Evolutionary conservation across 35 echinoderm and acorn worm genomes (phyloP).

Genomic region (Hemicentrotus pulcherrimus): DNA sequence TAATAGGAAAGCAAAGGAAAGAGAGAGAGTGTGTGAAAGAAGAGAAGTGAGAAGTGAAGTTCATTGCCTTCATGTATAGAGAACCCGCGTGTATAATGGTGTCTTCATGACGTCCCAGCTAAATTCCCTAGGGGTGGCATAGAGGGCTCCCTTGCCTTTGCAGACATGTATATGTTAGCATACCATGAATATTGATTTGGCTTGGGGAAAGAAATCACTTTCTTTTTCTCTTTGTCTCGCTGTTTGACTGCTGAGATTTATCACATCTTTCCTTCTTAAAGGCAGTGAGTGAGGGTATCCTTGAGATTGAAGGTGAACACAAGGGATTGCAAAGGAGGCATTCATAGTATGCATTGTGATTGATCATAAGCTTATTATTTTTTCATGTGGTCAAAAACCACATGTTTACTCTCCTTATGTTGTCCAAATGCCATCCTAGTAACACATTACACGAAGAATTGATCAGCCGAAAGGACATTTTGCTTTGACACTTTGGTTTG

Average conservation of each 20-base stretch:
- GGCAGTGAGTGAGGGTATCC: not conserved
- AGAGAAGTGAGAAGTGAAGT: not conserved
- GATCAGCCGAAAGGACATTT: too few species aligned
- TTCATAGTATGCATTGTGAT: not conserved
- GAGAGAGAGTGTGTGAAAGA: not conserved
- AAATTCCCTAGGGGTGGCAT: not conserved
- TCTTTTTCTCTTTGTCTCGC: not conserved
- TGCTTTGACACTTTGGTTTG: too few species aligned
- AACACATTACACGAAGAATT: not conserved
- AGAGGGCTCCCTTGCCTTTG: not conserved
- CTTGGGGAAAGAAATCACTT: not conserved
- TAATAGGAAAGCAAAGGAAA: not conserved
- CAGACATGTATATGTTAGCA: not conserved
- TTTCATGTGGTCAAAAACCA: not conserved
- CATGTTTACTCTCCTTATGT: not conserved
- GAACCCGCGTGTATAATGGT: not conserved
- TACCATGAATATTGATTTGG: slow-evolving; percentile 13
- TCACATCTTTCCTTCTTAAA: not conserved
- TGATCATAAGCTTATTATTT: not conserved
- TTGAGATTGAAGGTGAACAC: not conserved
- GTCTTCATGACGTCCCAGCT: not conserved
- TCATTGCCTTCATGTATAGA: not conserved
- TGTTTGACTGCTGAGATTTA: not conserved
- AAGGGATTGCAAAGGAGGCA: not conserved
- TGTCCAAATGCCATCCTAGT: not conserved